phyloP scores from a whole-genome alignment of 2,797 vertebrate genomes.

The Phrynocephalus vlangalii region DNA sequence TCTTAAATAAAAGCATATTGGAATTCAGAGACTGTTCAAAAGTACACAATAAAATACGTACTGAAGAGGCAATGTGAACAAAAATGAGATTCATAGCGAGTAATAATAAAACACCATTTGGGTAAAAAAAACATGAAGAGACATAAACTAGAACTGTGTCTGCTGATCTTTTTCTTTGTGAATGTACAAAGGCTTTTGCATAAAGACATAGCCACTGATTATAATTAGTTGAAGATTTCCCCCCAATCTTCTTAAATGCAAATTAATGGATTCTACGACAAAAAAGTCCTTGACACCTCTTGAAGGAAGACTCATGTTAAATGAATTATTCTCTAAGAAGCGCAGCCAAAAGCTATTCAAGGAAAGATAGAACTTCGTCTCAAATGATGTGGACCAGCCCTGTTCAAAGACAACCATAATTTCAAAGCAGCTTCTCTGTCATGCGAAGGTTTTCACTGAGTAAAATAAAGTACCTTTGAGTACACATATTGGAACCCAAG shows the following conservation, averaged over 20 bases:
- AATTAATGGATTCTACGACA: constrained; percentile 56
- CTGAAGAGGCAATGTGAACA: constrained; percentile 38
- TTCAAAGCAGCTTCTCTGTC: constrained; percentile 43
- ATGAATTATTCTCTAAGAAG: constrained; percentile 60
- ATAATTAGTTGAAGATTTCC: constrained; percentile 60
- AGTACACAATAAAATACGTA: constrained; percentile 8
- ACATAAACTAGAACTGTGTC: constrained; percentile 29
- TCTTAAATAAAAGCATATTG: constrained; percentile 31
- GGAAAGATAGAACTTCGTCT: constrained; percentile 53
- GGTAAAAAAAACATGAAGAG: constrained; percentile 40
- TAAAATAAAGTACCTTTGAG: background rate
- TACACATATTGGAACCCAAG: background rate
- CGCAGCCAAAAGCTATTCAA: constrained; percentile 55
- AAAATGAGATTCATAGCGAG: constrained; percentile 25
- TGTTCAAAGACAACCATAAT: constrained; percentile 36
- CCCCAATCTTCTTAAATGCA: constrained; percentile 63
- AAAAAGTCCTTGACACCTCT: constrained; percentile 65
- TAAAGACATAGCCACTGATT: constrained; percentile 56
- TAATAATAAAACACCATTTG: constrained; percentile 38
- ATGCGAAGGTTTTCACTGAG: constrained; percentile 3
- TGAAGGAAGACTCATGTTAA: constrained; percentile 60
- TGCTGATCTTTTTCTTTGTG: constrained; percentile 45
- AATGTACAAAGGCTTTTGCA: constrained; percentile 28
- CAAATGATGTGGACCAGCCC: constrained; percentile 37
- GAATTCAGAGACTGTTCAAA: constrained; percentile 33